Base-by-base conservation (phyloP, 1,140 invertebrate species). In the Zophobas atratus region DNA sequence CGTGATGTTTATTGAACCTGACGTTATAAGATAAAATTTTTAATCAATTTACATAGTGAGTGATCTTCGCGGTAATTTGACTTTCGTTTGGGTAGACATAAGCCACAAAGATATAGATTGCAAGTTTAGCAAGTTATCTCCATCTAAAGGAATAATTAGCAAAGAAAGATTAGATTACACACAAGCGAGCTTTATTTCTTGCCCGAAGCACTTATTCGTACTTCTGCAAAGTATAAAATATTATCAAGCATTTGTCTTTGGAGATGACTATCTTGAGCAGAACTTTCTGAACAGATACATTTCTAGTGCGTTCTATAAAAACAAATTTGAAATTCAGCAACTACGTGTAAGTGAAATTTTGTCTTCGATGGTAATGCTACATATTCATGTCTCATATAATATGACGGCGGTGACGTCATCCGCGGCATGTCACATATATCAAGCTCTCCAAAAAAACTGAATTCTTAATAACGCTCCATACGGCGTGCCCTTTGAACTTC, bases 121-220 rank as follows among this genome's bases (percentile, higher is more conserved):
- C 60, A 67, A 67, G 60, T 67, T 73, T 36, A 56, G 39, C 71
- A 72, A 77, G 36, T 72, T 77, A 77, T 60, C 55, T 41, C 70
- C 53, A 77, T 63, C 70, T 60, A 6, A 55, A 46, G 46, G 76
- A 77, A 70, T 73, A 77, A 77, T 77, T 77, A 77, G 76, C 32
- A 77, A 72, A 73, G 76, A 77, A 77, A 77, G 76, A 77, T 77
- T 77, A 77, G 76, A 77, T 77, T 77, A 77, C 76, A 72, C 60
- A 73, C 67, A 77, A 67, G 63, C 51, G 67, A 72, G 67, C 70
- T 73, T 77, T 73, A 72, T 56, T 77, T 77, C 70, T 72, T 43
- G 70, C 76, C 70, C 36, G 51, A 46, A 63, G 70, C 53, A 41
- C 55, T 77, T 55, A 55, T 72, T 77, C 70, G 53, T 77, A 73